A percentile compares a stretch with the other conserved stretches of the same genome.
phyloP scores from a whole-genome alignment of 1,140 invertebrate species.

The Bombus haemorrhoidalis region DNA sequence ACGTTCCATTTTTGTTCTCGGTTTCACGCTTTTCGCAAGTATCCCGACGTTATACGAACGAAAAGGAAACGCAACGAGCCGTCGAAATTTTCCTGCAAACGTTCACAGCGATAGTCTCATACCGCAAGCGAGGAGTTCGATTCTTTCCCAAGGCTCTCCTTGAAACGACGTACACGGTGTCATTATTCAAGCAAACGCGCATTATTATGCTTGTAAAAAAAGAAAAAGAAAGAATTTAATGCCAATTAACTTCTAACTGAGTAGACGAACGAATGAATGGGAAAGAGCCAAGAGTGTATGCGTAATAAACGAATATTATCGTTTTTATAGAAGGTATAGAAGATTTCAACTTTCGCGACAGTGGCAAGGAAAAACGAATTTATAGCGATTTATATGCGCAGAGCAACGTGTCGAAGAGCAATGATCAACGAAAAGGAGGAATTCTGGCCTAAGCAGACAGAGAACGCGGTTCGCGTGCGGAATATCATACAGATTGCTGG shows the following conservation, averaged over 20 bases:
- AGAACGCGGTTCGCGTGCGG: not conserved
- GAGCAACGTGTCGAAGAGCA: not conserved
- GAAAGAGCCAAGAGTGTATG: too few relatives aligned
- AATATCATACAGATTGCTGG: conserved; percentile 45
- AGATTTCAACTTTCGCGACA: too few relatives aligned
- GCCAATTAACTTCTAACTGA: not conserved
- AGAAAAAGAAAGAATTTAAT: too few relatives aligned
- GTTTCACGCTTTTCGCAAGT: not conserved
- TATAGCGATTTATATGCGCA: conserved; percentile 16
- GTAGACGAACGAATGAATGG: too few relatives aligned
- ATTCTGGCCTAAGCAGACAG: conserved; percentile 17
- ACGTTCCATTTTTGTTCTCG: not conserved
- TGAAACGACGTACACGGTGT: not conserved
- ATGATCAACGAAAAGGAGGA: conserved; percentile 6
- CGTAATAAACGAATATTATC: not conserved
- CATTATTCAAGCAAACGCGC: conserved; percentile 20
- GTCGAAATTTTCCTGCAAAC: conserved; percentile 10
- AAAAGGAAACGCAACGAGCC: not conserved
- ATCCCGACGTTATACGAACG: not conserved
- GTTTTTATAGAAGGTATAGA: too few relatives aligned
- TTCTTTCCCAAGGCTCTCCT: conserved; percentile 52
- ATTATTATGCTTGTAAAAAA: conserved; percentile 20
- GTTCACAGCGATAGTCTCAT: not conserved
- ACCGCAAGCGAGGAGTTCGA: conserved; percentile 9
- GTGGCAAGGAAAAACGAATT: not conserved